Evolutionary conservation across 2,797 vertebrate species (phyloP).

Genomic region (Toxotes lorentzi): DNA sequence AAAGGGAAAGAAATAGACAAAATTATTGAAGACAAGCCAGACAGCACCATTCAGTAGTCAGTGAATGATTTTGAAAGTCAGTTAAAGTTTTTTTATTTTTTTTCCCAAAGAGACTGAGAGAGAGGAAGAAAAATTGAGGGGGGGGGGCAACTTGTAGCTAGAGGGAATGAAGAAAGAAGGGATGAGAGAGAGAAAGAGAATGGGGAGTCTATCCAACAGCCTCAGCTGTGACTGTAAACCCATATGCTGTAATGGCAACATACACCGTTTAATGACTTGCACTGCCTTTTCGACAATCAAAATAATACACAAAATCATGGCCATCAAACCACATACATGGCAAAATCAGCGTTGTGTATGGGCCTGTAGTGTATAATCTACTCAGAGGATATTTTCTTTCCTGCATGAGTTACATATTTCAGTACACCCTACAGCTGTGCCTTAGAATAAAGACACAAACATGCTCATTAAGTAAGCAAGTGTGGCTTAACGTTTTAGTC

Average conservation of each 20-base stretch:
- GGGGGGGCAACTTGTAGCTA: slow-evolving; percentile 41
- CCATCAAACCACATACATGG: slow-evolving; percentile 15
- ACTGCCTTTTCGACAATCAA: slow-evolving; percentile 33
- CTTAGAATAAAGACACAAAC: slow-evolving; percentile 4
- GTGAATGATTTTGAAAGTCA: neutral
- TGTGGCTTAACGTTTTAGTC: slow-evolving; percentile 2
- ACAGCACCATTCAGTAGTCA: neutral
- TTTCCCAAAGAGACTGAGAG: neutral
- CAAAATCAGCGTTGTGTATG: slow-evolving; percentile 6
- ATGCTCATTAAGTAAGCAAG: slow-evolving; percentile 16
- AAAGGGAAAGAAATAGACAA: no score
- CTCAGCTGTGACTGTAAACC: slow-evolving; percentile 59
- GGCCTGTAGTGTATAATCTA: neutral
- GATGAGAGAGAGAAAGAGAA: slow-evolving; percentile 40
- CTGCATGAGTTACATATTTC: slow-evolving; percentile 23
- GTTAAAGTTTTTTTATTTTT: neutral
- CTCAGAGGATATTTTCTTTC: neutral
- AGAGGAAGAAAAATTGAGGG: slow-evolving; percentile 26
- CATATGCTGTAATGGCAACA: slow-evolving; percentile 60
- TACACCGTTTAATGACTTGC: slow-evolving; percentile 32
- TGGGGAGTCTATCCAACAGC: slow-evolving; percentile 53
- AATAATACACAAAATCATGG: slow-evolving; percentile 32
- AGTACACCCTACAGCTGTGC: neutral
- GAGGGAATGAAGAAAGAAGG: slow-evolving; percentile 56
- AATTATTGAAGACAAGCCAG: neutral